These are phyloP conservation scores for Philypnodon macrostomus DNA, from an alignment of 2,797 vertebrate genomes.

Conservation along the genomic window DNA sequence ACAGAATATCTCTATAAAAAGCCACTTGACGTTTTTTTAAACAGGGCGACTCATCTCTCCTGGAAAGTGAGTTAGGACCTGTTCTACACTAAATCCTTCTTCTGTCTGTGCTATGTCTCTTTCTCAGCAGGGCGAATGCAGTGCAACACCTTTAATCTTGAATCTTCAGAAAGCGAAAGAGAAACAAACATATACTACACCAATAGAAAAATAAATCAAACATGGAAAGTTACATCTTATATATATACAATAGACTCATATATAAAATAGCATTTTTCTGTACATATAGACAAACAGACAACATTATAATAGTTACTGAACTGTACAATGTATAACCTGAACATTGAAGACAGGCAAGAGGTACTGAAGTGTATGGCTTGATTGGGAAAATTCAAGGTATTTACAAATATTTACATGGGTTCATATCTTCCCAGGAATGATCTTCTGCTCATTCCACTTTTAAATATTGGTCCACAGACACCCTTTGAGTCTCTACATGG, in stretches of 20 bases:
- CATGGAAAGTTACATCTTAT: conserved; percentile 81
- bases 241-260: conserved; percentile 81
- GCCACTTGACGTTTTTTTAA: conserved; percentile 63
- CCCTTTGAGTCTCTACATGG: too few species aligned
- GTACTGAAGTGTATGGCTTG: conserved; percentile 88
- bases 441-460: conserved; percentile 54
- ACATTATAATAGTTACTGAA: conserved; percentile 72
- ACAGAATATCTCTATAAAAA: conserved; percentile 67
- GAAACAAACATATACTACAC: conserved; percentile 70
- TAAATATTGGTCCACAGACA: conserved; percentile 68
- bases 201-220: conserved; percentile 86
- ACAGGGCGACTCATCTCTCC: conserved; percentile 68
- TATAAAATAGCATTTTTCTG: conserved; percentile 82
- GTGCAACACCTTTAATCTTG: conserved; percentile 75
- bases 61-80: conserved; percentile 62
- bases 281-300: conserved; percentile 79
- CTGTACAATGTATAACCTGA: conserved; percentile 84
- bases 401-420: conserved; percentile 75
- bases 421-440: conserved; percentile 81
- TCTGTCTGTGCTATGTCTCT: conserved; percentile 64
- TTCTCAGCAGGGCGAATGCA: conserved; percentile 80
- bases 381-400: conserved; percentile 80
- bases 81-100: conserved; percentile 65
- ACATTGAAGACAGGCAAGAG: conserved; percentile 80
- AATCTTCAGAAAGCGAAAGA: conserved; percentile 69